Evolutionary conservation across 1,140 invertebrate genomes (phyloP).

Genomic region (Drosophila ercepeae): DNA sequence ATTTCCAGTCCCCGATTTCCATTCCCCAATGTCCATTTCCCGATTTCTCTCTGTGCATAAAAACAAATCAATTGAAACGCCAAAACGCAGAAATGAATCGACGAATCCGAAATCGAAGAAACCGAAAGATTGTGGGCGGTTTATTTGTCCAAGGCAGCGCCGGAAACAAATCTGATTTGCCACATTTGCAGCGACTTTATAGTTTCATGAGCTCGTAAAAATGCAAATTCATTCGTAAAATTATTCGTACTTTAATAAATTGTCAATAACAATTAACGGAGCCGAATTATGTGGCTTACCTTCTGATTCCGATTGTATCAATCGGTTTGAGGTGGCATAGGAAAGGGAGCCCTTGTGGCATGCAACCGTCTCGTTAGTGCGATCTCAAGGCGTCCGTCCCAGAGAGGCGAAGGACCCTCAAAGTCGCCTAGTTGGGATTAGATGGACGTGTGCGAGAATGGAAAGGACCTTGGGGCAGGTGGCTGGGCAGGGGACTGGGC

Average conservation of each 20-base stretch:
- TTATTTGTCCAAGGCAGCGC: conserved; percentile 54
- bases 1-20: too few species aligned
- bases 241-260: conserved; percentile 45
- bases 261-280: conserved; percentile 49
- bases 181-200: conserved; percentile 37
- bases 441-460: neutral
- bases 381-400: conserved; percentile 27
- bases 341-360: conserved; percentile 36
- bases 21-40: conserved; percentile 11
- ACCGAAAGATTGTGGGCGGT: conserved; percentile 53
- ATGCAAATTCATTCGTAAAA: conserved; percentile 45
- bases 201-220: conserved; percentile 54
- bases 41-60: conserved; percentile 15
- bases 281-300: conserved; percentile 11
- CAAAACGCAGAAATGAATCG: conserved; percentile 15
- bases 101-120: conserved; percentile 10
- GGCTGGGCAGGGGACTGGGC: too few species aligned
- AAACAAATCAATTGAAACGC: conserved; percentile 69
- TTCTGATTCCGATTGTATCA: neutral
- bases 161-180: conserved; percentile 30
- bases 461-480: conserved; percentile 40
- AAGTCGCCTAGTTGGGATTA: conserved; percentile 36
- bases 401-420: conserved; percentile 1
- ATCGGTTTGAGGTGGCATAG: conserved; percentile 56
- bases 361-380: conserved; percentile 51